Percentiles rank a stretch among this genome's conserved stretches.
These are phyloP conservation scores for Gymnogyps californianus DNA, from an alignment of 2,113 vertebrate genomes.

Conservation along the genomic window DNA sequence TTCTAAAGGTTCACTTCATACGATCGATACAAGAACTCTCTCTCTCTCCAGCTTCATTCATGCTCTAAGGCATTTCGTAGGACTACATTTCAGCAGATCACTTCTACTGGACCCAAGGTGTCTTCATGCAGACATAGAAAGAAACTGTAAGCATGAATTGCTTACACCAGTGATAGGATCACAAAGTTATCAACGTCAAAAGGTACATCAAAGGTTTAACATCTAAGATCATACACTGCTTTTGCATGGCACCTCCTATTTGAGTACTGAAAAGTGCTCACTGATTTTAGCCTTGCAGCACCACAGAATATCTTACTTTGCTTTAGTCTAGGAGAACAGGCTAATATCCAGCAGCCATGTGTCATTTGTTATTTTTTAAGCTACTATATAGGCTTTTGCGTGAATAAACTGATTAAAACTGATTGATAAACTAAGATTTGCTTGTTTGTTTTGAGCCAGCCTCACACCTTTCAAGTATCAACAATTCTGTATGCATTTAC, in stretches of 20 bases:
- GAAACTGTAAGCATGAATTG: neutral
- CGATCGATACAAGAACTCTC: neutral
- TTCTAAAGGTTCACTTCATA: neutral
- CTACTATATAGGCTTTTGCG: neutral
- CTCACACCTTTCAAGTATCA: neutral
- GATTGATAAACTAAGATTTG: neutral
- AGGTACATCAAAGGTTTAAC: neutral
- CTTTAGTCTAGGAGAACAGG: neutral
- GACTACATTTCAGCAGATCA: neutral
- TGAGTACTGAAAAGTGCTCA: neutral
- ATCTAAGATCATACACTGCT: neutral
- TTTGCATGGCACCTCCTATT: neutral
- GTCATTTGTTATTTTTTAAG: neutral
- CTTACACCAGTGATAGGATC: neutral
- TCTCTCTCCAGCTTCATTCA: neutral
- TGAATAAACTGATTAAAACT: neutral
- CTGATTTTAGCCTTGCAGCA: neutral
- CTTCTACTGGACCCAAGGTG: neutral
- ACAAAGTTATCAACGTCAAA: neutral
- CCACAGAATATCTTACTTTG: neutral
- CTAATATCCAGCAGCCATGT: neutral
- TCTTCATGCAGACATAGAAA: neutral
- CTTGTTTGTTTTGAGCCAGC: neutral
- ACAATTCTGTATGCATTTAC: neutral
- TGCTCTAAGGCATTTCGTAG: neutral